Conservation (phyloP, 2,113 vertebrate genomes). For the Tachuris rubrigastra region DNA sequence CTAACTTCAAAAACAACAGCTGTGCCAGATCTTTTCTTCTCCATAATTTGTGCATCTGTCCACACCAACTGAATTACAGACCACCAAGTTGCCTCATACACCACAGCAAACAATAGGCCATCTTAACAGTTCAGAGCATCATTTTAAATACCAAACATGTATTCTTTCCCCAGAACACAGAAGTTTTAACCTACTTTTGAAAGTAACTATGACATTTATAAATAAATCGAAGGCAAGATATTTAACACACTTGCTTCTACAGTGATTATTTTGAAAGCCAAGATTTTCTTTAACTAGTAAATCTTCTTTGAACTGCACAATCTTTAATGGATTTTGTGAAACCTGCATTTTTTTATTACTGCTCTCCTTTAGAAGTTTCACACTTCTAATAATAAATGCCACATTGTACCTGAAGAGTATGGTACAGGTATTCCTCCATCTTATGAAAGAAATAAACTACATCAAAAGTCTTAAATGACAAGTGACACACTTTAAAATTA, state of each 20-base stretch:
- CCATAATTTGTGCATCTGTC: neutral
- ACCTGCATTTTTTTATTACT: neutral
- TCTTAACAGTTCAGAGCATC: neutral
- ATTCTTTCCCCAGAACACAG: neutral
- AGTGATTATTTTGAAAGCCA: neutral
- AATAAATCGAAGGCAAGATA: neutral
- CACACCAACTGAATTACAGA: neutral
- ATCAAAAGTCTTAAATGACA: neutral
- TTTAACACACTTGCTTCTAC: neutral
- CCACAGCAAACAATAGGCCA: neutral
- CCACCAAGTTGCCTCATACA: neutral
- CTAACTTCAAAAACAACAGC: neutral
- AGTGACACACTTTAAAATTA: neutral
- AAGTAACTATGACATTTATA: neutral
- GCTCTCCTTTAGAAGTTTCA: neutral
- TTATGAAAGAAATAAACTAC: neutral
- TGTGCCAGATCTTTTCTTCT: neutral
- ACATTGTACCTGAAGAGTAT: neutral
- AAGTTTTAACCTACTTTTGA: neutral
- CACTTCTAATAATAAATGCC: neutral
- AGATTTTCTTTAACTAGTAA: neutral
- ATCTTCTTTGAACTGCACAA: neutral
- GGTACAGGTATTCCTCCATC: neutral
- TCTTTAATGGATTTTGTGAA: neutral
- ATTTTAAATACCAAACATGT: neutral